phyloP scores from a whole-genome alignment of 2,888 invertebrate species.

The Nebria brevicollis region DNA sequence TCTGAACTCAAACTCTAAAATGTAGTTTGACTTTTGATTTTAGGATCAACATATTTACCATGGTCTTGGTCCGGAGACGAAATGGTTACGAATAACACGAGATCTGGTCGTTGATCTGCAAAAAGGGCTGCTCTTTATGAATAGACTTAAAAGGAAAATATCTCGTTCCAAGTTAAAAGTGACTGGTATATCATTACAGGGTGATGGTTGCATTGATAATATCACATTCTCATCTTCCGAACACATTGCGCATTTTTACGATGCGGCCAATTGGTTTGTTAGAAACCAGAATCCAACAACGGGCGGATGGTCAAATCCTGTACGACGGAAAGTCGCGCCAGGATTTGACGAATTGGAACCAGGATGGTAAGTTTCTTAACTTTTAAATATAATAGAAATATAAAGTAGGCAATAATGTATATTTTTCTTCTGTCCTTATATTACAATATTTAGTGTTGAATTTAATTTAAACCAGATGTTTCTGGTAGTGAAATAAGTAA shows the following conservation, averaged over 20 bases:
- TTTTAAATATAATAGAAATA: not conserved
- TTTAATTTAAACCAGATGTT: not conserved
- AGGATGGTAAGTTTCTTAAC: conserved; percentile 74
- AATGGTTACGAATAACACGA: conserved; percentile 84
- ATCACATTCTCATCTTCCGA: conserved; percentile 82
- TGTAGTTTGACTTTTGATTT: conserved; percentile 43
- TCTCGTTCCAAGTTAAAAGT: conserved; percentile 79
- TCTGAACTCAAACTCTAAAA: no score
- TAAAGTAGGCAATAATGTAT: no score
- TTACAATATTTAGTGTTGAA: not conserved
- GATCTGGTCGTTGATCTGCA: conserved; percentile 91
- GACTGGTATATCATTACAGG: conserved; percentile 73
- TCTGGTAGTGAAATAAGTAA: not conserved
- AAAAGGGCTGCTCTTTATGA: conserved; percentile 82
- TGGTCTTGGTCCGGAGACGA: conserved; percentile 77
- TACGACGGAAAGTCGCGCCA: conserved; percentile 76
- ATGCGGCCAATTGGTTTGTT: conserved; percentile 94
- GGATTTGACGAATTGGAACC: conserved; percentile 82
- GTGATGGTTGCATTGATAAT: conserved; percentile 80
- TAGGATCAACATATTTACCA: conserved; percentile 85
- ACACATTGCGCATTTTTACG: conserved; percentile 91
- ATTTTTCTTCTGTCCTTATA: no score
- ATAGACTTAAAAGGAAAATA: conserved; percentile 75
- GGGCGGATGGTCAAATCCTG: conserved; percentile 96
- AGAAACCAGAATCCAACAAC: conserved; percentile 81